Evolutionary conservation across 2,797 vertebrate genomes (phyloP).

Genomic region (Oreortyx pictus): DNA sequence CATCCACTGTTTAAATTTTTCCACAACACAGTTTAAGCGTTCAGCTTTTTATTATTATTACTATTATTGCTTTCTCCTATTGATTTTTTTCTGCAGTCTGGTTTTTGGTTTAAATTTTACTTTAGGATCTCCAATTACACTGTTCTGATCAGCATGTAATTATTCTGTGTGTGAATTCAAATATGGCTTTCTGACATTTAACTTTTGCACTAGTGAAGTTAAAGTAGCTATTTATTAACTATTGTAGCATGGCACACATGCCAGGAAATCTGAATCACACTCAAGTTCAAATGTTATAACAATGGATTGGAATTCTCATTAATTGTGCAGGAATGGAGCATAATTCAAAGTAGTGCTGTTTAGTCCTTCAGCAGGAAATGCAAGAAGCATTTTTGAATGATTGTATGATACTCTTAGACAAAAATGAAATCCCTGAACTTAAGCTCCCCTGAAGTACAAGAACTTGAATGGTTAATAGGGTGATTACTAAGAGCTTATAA

Average conservation of each 20-base stretch:
- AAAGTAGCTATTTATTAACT: constrained; percentile 48
- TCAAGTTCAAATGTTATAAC: constrained; percentile 54
- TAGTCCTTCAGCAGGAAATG: neutral
- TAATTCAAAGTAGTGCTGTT: neutral
- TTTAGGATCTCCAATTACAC: constrained; percentile 32
- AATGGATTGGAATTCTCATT: constrained; percentile 44
- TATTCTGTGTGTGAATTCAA: constrained; percentile 55
- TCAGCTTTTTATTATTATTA: neutral
- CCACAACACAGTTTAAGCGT: neutral
- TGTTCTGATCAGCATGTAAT: constrained; percentile 36
- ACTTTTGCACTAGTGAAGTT: constrained; percentile 21
- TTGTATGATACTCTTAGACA: neutral
- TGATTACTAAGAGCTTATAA: neutral
- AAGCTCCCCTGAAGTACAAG: neutral
- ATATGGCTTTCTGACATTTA: constrained; percentile 42
- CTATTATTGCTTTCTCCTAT: neutral
- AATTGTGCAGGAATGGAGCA: neutral
- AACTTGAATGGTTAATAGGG: neutral
- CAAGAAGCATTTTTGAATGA: constrained; percentile 6
- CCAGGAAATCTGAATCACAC: constrained; percentile 8
- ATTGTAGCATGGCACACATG: neutral
- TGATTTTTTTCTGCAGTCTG: neutral
- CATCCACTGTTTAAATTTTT: neutral
- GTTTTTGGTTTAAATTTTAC: constrained; percentile 37
- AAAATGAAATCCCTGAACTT: constrained; percentile 20